phyloP scores from a whole-genome alignment of 1,140 invertebrate species.

The Drosophila auraria region DNA sequence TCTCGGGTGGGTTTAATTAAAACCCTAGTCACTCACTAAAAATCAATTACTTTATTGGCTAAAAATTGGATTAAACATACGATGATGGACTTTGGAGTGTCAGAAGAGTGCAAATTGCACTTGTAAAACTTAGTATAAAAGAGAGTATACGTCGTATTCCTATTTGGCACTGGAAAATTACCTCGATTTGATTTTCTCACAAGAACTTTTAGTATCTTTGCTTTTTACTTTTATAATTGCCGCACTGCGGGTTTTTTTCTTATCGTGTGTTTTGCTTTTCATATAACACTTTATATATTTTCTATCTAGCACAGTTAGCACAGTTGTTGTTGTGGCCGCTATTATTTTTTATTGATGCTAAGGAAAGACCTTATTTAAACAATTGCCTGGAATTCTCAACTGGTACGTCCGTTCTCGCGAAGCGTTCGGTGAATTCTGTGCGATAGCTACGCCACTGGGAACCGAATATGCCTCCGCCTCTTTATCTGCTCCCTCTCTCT shows the following conservation, averaged over 20 bases:
- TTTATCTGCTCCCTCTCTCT: slow-evolving; percentile 19
- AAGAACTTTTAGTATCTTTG: slow-evolving; percentile 30
- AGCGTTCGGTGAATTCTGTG: slow-evolving; percentile 69
- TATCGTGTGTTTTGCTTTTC: slow-evolving; percentile 51
- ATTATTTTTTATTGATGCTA: slow-evolving; percentile 19
- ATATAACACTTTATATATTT: slow-evolving; percentile 26
- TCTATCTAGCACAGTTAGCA: slow-evolving; percentile 32
- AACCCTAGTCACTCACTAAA: neutral
- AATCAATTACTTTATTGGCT: neutral
- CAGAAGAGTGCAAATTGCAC: too few relatives aligned
- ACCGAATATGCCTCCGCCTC: slow-evolving; percentile 42
- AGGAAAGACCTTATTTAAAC: slow-evolving; percentile 54
- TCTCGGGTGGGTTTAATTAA: slow-evolving; percentile 4
- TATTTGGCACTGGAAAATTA: slow-evolving; percentile 52
- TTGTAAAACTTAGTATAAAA: neutral
- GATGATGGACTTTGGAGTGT: too few relatives aligned
- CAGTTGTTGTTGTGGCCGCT: slow-evolving; percentile 27
- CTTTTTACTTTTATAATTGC: slow-evolving; percentile 7
- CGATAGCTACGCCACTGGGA: slow-evolving; percentile 40
- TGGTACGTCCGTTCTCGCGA: slow-evolving; percentile 67
- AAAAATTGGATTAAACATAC: too few relatives aligned
- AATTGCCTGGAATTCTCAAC: slow-evolving; percentile 42
- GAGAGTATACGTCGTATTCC: slow-evolving; percentile 1
- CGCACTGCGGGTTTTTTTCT: slow-evolving; percentile 34
- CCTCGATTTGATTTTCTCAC: slow-evolving; percentile 47